Evolutionary conservation across 2,888 invertebrate genomes (phyloP).

Genomic region (Hirtodrosophila confusa): DNA sequence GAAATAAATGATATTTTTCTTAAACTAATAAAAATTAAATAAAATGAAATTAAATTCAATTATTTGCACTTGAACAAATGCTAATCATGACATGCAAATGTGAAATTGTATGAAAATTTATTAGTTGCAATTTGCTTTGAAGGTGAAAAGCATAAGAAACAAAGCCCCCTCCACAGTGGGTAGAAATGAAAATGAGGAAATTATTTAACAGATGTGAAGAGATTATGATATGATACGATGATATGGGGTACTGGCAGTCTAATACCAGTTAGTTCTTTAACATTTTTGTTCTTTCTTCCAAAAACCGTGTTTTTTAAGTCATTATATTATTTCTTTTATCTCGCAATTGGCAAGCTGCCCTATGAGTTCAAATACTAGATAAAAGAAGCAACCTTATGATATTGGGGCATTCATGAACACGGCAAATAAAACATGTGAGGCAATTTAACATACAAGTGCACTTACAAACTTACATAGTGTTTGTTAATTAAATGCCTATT

Average conservation of each 20-base stretch:
- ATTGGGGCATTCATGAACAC: constrained; percentile 2
- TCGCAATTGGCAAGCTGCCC: too few species aligned
- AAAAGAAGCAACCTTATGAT: background rate
- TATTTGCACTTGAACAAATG: constrained; percentile 58
- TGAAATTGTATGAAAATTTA: constrained; percentile 52
- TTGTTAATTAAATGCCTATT: constrained; percentile 36
- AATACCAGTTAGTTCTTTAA: too few species aligned
- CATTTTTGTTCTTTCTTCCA: too few species aligned
- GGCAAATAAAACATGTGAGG: constrained; percentile 3
- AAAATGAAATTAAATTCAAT: constrained; percentile 50
- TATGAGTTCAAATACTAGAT: too few species aligned
- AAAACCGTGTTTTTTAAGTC: too few species aligned
- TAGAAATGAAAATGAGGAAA: constrained; percentile 1
- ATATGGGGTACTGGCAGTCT: too few species aligned
- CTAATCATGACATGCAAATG: constrained; percentile 57
- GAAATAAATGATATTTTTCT: constrained; percentile 50
- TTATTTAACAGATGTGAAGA: background rate
- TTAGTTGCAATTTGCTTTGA: constrained; percentile 52
- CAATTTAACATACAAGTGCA: constrained; percentile 32
- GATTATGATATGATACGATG: too few species aligned
- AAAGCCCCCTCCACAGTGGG: constrained; percentile 1
- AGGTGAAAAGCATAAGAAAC: constrained; percentile 30
- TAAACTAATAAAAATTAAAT: constrained; percentile 26
- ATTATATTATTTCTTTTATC: too few species aligned
- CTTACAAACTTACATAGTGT: constrained; percentile 5